Base-by-base conservation (phyloP, 2,888 invertebrate genomes). In the Lasioglossum figueresi region DNA sequence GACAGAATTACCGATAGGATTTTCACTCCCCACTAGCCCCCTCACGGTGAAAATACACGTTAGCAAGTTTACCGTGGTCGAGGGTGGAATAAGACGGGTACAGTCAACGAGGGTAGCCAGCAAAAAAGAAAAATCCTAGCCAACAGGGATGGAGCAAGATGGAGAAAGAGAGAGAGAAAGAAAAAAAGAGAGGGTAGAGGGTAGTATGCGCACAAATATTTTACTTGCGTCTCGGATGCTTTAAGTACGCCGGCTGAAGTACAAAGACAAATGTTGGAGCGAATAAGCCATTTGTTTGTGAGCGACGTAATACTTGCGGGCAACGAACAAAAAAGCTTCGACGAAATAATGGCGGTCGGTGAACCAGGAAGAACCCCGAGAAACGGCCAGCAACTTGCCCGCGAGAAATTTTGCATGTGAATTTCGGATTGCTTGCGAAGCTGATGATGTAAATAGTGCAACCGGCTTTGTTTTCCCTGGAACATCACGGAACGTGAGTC, bases 1-100 rank as follows among this genome's bases (percentile, higher is more conserved):
- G 90, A 88, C 89, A 83, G 91, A 90, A 90, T 91, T 90, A 91
- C 88, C 85, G 88, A 84, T 86, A 85, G 91, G 89, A 91, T 89
- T 88, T 83, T 88, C 91, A 89, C 91, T 91, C 90, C 68, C 88
- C 80, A 40, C 68, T 10, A 0, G 76, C n/a, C 37, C 68, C 12
- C 19, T 1, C 78, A 85, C 23, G 23, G 85, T 84, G 90, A 91
- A 91, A 92, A 92, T 91, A 92, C 85, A 89, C 84, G 89, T 88
- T 88, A 87, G 76, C 31, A 83, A 77, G 82, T 91, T 91, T 91
- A 88, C 87, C 80, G 86, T 82, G 83, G 83, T 80, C 83, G 80
- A 71, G 78, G 52, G 40, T 78, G 83, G 82, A 76, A 79, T 83
- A 82, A 87, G 88, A 88, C 84, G 71, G 81, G 78, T 84, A 79